Conservation (phyloP, 2,888 invertebrate genomes). For the Podotricha telesiphe region DNA sequence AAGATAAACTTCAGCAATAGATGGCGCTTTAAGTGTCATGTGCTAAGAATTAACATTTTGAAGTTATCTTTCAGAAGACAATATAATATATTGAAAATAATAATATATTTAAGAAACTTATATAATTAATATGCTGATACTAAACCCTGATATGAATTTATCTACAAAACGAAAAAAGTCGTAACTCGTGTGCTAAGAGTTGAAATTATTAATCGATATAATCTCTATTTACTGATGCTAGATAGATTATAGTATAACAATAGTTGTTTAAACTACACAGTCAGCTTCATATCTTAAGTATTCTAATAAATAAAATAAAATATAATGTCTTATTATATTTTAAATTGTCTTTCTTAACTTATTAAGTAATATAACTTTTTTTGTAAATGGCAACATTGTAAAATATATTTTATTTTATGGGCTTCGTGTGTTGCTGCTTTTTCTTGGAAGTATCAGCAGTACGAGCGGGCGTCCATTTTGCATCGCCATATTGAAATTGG, state of each 20-base stretch:
- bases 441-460: slow-evolving; percentile 52
- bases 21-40: slow-evolving; percentile 27
- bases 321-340: neutral
- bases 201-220: neutral
- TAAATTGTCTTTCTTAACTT: neutral
- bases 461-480: slow-evolving; percentile 81
- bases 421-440: slow-evolving; percentile 52
- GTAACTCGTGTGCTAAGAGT: neutral
- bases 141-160: neutral
- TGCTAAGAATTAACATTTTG: neutral
- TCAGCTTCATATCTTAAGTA: too few relatives aligned
- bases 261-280: neutral
- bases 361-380: slow-evolving; percentile 39
- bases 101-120: neutral
- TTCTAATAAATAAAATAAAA: neutral
- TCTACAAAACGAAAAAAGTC: neutral
- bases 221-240: neutral
- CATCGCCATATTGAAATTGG: slow-evolving; percentile 84
- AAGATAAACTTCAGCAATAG: slow-evolving; percentile 54
- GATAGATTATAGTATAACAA: neutral
- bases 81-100: neutral
- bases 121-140: neutral
- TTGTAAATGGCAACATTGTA: slow-evolving; percentile 53
- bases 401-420: slow-evolving; percentile 39
- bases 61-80: too few relatives aligned